Conservation (phyloP, 2,797 vertebrate species). For the Crenuchus spilurus region DNA sequence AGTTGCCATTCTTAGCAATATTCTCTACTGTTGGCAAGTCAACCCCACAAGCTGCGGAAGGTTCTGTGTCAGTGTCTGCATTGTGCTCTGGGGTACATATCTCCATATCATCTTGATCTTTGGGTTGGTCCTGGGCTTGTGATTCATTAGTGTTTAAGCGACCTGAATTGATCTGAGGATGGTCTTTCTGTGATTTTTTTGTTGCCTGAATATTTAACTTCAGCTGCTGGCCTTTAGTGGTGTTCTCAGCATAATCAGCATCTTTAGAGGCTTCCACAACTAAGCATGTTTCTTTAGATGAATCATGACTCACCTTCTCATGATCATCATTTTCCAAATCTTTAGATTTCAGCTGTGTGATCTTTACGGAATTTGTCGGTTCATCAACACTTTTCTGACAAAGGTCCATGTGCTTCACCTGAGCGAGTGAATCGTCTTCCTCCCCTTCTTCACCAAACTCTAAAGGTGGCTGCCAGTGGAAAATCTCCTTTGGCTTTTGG, state of each 20-base stretch:
- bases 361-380: constrained; percentile 55
- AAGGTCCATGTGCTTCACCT: constrained; percentile 57
- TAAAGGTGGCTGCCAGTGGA: constrained; percentile 96
- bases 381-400: constrained; percentile 41
- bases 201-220: constrained; percentile 38
- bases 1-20: constrained; percentile 32
- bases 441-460: constrained; percentile 96
- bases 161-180: constrained; percentile 52
- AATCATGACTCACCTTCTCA: constrained; percentile 54
- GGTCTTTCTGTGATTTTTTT: constrained; percentile 62
- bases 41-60: constrained; percentile 50
- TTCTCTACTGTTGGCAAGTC: constrained; percentile 50
- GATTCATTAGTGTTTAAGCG: constrained; percentile 54
- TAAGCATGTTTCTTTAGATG: constrained; percentile 56
- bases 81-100: constrained; percentile 86
- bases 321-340: constrained; percentile 59
- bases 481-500: constrained; percentile 88
- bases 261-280: neutral
- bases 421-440: constrained; percentile 73
- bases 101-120: constrained; percentile 86
- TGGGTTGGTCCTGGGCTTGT: constrained; percentile 60
- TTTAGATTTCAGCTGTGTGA: constrained; percentile 58
- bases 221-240: constrained; percentile 54
- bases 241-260: constrained; percentile 56
- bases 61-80: constrained; percentile 67